phyloP scores from a whole-genome alignment of 2,888 invertebrate genomes.

The Plagodis pulveraria region DNA sequence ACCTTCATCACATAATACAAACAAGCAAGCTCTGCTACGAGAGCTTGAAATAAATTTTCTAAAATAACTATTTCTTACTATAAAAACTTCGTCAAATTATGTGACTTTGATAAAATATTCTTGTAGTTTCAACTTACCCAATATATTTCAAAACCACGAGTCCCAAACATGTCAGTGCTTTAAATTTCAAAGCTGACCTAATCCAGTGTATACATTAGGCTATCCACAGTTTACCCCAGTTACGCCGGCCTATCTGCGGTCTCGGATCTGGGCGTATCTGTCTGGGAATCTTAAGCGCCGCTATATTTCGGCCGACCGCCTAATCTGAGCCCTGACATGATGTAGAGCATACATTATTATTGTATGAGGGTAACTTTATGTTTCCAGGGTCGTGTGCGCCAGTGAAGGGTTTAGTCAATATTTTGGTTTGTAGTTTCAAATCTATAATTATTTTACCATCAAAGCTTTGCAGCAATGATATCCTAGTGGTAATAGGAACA shows the following conservation, averaged over 20 bases:
- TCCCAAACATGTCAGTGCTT: slow-evolving; percentile 1
- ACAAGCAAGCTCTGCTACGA: no score
- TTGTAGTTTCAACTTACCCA: background rate
- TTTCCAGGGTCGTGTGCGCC: background rate
- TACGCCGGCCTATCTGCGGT: slow-evolving; percentile 16
- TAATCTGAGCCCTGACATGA: background rate
- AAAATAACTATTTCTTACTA: no score
- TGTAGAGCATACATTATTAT: background rate
- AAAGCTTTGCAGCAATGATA: no score
- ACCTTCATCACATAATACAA: no score
- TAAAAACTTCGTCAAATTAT: no score
- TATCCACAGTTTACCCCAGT: slow-evolving; percentile 10
- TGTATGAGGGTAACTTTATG: background rate
- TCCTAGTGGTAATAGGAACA: no score
- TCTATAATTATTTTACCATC: no score
- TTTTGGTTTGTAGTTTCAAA: no score
- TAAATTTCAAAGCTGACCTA: slow-evolving; percentile 8
- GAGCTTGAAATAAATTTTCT: no score
- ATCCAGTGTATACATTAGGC: slow-evolving; percentile 12
- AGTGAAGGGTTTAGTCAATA: background rate
- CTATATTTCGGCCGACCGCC: slow-evolving; percentile 11
- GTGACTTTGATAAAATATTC: no score
- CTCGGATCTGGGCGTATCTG: slow-evolving; percentile 21
- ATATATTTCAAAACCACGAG: background rate
- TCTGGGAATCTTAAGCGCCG: slow-evolving; percentile 15